phyloP scores from a whole-genome alignment of 2,113 vertebrate genomes.

The Sylvietta virens region DNA sequence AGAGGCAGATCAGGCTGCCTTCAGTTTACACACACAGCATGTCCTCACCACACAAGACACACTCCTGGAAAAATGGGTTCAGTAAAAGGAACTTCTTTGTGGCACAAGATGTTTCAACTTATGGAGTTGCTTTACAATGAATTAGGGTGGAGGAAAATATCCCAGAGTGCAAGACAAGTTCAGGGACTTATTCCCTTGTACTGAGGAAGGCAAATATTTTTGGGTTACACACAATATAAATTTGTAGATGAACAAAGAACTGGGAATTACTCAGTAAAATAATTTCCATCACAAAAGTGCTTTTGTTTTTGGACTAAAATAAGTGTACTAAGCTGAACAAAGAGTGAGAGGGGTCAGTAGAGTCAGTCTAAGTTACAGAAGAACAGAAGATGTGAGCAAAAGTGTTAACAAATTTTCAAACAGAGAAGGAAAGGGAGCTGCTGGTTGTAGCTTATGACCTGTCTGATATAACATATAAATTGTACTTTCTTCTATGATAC shows the following conservation, averaged over 20 bases:
- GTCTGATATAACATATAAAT: neutral
- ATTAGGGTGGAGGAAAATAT: neutral
- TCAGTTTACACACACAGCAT: accelerated
- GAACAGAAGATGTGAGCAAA: neutral
- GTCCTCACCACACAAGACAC: accelerated
- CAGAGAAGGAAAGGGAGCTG: neutral
- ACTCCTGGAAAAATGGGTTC: neutral
- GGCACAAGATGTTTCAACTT: neutral
- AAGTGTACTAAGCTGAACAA: neutral
- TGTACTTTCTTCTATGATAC: neutral
- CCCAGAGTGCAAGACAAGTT: neutral
- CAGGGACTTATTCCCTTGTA: neutral
- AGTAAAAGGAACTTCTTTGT: neutral
- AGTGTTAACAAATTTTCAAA: neutral
- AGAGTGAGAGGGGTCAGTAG: neutral
- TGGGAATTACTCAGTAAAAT: neutral
- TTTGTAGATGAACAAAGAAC: neutral
- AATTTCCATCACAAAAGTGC: neutral
- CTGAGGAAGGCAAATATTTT: neutral
- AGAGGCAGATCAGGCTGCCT: neutral
- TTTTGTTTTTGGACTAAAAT: neutral
- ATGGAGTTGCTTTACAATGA: neutral
- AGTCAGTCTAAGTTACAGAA: neutral
- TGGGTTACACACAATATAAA: neutral
- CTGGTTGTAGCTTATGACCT: neutral